Percentiles rank a stretch among this genome's conserved stretches.
These are phyloP conservation scores for Smithornis capensis DNA, from an alignment of 2,113 vertebrate genomes.

Conservation along the genomic window DNA sequence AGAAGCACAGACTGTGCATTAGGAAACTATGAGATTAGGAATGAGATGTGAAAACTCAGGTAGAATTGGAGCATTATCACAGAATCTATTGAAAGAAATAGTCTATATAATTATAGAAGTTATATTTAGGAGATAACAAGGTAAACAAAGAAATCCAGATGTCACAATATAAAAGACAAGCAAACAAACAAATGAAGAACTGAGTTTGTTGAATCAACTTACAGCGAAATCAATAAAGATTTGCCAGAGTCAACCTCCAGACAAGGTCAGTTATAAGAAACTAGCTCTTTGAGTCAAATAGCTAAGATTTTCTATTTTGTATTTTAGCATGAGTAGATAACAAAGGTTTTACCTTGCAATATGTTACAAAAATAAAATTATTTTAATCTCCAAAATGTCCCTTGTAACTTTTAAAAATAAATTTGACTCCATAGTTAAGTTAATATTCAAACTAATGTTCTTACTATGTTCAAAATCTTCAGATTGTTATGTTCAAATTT, in stretches of 20 bases:
- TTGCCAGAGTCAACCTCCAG: not conserved
- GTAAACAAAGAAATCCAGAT: not conserved
- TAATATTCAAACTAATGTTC: not conserved
- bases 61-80: not conserved
- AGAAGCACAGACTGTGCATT: not conserved
- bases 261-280: not conserved
- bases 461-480: not conserved
- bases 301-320: not conserved
- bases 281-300: not conserved
- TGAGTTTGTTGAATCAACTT: conserved; percentile 6
- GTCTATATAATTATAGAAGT: not conserved
- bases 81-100: not conserved
- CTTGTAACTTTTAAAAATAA: not conserved
- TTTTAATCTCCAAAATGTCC: not conserved
- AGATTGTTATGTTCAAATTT: not conserved
- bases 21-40: not conserved
- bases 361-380: not conserved
- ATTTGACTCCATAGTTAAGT: not conserved
- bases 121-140: not conserved
- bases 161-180: not conserved
- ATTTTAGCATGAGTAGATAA: not conserved
- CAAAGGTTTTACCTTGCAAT: not conserved
- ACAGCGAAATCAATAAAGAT: conserved; percentile 15
- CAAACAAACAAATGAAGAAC: not conserved
- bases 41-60: not conserved